phyloP scores from a whole-genome alignment of 2,888 invertebrate species.

The Eutolmus rufibarbis region DNA sequence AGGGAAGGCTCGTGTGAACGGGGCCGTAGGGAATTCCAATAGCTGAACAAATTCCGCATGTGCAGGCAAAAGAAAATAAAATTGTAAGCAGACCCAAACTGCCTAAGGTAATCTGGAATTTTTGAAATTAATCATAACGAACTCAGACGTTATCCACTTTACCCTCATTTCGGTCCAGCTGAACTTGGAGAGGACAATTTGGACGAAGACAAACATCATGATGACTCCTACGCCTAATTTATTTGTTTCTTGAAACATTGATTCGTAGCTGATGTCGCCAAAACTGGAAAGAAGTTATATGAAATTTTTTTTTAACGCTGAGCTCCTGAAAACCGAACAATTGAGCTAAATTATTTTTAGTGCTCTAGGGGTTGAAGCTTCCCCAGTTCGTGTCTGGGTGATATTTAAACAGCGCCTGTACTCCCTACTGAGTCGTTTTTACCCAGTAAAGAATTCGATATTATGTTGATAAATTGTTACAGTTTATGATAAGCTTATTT shows the following conservation, averaged over 20 bases:
- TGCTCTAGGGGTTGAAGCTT: neutral
- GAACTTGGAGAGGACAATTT: conserved; percentile 74
- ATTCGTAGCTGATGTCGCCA: conserved; percentile 75
- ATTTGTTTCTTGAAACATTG: conserved; percentile 77
- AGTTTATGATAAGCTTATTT: neutral
- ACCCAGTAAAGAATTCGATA: neutral
- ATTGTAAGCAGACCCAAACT: conserved; percentile 75
- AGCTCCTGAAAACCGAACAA: no score
- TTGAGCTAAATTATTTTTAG: no score
- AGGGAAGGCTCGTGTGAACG: conserved; percentile 81
- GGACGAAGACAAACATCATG: conserved; percentile 78
- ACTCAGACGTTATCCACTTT: conserved; percentile 52
- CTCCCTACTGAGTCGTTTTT: neutral
- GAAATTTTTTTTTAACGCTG: neutral
- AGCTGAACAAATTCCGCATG: conserved; percentile 76
- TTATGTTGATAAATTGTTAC: neutral
- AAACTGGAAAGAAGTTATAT: conserved; percentile 63
- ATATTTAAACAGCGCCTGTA: neutral
- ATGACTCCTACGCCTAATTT: conserved; percentile 73
- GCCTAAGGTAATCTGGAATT: conserved; percentile 69
- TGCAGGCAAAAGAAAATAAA: conserved; percentile 75
- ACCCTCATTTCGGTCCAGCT: conserved; percentile 78
- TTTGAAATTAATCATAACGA: neutral
- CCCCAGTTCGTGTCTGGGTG: neutral
- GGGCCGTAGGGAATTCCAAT: conserved; percentile 79